These are phyloP conservation scores for Anhinga anhinga DNA, from an alignment of 2,113 vertebrate genomes.

Conservation along the genomic window DNA sequence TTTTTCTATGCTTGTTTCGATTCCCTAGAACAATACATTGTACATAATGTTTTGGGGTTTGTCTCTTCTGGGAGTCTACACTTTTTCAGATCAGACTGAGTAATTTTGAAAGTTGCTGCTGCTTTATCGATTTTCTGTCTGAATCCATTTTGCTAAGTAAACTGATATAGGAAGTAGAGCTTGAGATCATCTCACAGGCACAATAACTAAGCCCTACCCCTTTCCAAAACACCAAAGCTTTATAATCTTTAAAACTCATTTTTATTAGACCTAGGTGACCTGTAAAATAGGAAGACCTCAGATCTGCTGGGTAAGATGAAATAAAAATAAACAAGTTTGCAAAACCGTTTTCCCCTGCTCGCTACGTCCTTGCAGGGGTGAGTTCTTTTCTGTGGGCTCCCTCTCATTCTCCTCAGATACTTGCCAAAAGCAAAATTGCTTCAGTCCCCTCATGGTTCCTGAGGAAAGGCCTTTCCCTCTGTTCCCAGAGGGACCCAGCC, in stretches of 20 bases:
- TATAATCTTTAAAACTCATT: background rate
- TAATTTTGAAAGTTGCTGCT: conserved; percentile 42
- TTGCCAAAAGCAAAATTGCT: background rate
- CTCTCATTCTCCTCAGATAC: background rate
- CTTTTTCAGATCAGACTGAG: background rate
- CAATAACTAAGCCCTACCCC: background rate
- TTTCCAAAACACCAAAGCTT: background rate
- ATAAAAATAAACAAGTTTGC: background rate
- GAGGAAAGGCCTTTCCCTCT: background rate
- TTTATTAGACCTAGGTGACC: conserved; percentile 42
- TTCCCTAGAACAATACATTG: conserved; percentile 2
- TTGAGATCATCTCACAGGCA: background rate
- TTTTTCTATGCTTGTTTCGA: conserved; percentile 17
- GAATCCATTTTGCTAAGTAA: conserved; percentile 38
- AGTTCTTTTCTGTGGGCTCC: background rate
- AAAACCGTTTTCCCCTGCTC: background rate
- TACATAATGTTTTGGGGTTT: background rate
- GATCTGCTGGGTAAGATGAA: conserved; percentile 23
- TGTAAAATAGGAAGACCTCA: background rate
- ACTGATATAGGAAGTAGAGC: conserved; percentile 1
- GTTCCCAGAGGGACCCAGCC: background rate
- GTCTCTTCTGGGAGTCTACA: background rate
- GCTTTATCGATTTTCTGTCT: conserved; percentile 52
- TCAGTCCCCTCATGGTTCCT: fast-evolving
- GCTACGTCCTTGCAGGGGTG: fast-evolving